phyloP scores from a whole-genome alignment of 2,888 invertebrate genomes.

The Drosophila mettleri region DNA sequence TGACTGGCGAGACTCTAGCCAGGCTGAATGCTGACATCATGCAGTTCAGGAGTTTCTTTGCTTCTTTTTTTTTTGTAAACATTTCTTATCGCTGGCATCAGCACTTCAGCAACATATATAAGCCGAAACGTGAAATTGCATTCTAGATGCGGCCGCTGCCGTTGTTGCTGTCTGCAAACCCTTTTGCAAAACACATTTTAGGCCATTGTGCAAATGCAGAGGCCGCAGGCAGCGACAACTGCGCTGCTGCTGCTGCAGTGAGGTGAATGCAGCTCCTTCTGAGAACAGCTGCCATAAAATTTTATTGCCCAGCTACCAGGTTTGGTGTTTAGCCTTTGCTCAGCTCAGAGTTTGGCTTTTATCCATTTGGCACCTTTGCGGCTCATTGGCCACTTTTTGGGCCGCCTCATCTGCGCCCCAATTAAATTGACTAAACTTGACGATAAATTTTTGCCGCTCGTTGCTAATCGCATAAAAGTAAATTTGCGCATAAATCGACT shows the following conservation, averaged over 20 bases:
- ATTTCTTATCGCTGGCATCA: constrained; percentile 51
- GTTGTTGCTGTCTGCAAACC: constrained; percentile 28
- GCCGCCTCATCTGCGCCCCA: constrained; percentile 64
- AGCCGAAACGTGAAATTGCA: constrained; percentile 57
- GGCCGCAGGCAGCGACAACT: constrained; percentile 34
- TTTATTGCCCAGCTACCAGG: constrained; percentile 82
- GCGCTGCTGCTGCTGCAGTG: constrained; percentile 23
- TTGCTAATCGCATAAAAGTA: constrained; percentile 82
- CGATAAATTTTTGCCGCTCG: constrained; percentile 76
- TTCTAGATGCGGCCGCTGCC: constrained; percentile 30
- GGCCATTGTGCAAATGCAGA: constrained; percentile 48
- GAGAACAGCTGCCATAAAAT: constrained; percentile 78
- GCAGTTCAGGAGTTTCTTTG: constrained; percentile 19
- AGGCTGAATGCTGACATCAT: constrained; percentile 30
- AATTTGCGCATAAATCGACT: constrained; percentile 79
- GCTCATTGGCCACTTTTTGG: constrained; percentile 32
- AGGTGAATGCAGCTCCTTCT: constrained; percentile 63
- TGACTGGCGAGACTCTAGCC: too few species aligned
- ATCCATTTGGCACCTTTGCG: constrained; percentile 64
- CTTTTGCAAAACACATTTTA: constrained; percentile 42
- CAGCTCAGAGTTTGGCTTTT: constrained; percentile 14
- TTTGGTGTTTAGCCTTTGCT: constrained; percentile 59
- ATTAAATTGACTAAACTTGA: constrained; percentile 79
- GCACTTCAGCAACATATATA: constrained; percentile 45
- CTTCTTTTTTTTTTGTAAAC: constrained; percentile 24